Base-by-base conservation (phyloP, 2,888 invertebrate species). In the Pyrocoelia pectoralis region DNA sequence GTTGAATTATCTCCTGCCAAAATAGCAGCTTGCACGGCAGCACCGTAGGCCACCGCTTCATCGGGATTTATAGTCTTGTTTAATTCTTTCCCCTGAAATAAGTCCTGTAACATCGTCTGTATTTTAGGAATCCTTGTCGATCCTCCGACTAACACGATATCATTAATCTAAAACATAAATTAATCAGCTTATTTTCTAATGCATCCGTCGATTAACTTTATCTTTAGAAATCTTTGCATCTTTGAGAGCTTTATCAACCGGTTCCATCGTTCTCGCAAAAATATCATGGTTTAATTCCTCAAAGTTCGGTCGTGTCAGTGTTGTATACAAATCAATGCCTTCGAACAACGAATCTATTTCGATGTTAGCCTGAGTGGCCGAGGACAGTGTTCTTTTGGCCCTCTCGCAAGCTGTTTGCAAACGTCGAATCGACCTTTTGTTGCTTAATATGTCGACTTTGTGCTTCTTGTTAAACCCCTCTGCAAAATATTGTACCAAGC, bases 1-100 rank as follows among this genome's bases (percentile, higher is more conserved):
- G 82, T 81, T 18, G 83, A 85, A 63, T 84, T 82, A 75, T 87
- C 86, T 43, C 88, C 88, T 12, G 82, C 77, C 59, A 88, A 79
- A 66, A 88, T 87, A 62, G 87, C 87, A 5, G 87, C 87, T 74
- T 88, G 88, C 1, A 89, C 86, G 62, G 88, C 87, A 14, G 88
- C 88, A 9, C 88, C 88, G 72, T 89, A 90, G 1, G 89, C 89
- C 6, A 89, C 88, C 12, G 89, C 89, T 74, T 89, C 88, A 73
- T 89, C 91, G 1, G 90, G 90, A 76, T 91, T 90, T 74, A 91
- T 90, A 15, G 86, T 85, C 72, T 88, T 88, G 81, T 89, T 90
- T 68, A 91, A 79, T 66, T 88, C 83, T 75, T 85, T 86, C 0
- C 85, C 86, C 65, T 77, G 75, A 74, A 85, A 86, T 72, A 81